Conservation (phyloP, 1,140 invertebrate genomes). For the Heliconius congener region DNA sequence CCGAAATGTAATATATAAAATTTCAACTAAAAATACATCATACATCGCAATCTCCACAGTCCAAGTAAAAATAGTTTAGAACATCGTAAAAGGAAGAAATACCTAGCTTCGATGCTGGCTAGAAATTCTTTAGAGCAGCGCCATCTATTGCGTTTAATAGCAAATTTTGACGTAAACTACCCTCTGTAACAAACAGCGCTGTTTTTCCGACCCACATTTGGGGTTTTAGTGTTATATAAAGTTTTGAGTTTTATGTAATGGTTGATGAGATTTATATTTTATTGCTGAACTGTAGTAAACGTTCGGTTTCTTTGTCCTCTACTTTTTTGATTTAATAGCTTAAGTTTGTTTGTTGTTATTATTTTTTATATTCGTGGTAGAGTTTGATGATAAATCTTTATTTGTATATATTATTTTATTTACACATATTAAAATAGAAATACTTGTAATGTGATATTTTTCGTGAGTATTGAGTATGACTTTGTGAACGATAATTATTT, state of each 20-base stretch:
- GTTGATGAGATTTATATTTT: conserved; percentile 31
- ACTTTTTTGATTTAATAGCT: conserved; percentile 6
- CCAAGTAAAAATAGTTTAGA: conserved; percentile 47
- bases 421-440: too few species aligned
- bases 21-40: not conserved
- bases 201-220: conserved; percentile 63
- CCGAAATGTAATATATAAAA: not conserved
- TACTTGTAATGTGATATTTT: too few species aligned
- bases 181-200: conserved; percentile 47
- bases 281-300: conserved; percentile 7
- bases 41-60: not conserved
- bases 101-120: conserved; percentile 50
- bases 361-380: not conserved
- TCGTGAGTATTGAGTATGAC: too few species aligned
- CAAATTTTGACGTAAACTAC: conserved; percentile 63
- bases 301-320: not conserved
- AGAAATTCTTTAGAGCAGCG: conserved; percentile 57
- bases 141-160: conserved; percentile 73
- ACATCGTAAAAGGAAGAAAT: conserved; percentile 57
- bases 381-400: not conserved
- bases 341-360: not conserved
- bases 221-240: conserved; percentile 52
- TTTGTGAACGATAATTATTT: too few species aligned
- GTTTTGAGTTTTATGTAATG: conserved; percentile 39
- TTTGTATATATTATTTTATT: not conserved